Conservation (phyloP, 2,113 vertebrate genomes). For the Oncorhynchus nerka region DNA sequence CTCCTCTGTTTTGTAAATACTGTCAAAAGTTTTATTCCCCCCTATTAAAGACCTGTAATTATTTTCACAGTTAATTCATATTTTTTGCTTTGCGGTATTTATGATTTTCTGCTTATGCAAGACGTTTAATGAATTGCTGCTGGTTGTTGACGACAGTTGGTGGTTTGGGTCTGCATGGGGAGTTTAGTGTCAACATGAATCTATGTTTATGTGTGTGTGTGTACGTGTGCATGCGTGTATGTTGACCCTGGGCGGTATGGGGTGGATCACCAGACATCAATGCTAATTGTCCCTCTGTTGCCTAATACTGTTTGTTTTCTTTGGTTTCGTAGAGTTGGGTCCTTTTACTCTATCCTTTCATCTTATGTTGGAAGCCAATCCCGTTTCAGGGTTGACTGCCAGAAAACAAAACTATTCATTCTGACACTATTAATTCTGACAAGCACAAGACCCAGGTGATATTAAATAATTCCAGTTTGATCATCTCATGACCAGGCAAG, state of each 20-base stretch:
- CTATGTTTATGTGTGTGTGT: background rate
- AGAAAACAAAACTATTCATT: conserved; percentile 64
- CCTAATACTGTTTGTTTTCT: conserved; percentile 17
- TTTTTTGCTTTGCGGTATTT: conserved; percentile 32
- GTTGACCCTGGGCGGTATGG: background rate
- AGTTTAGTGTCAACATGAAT: conserved; percentile 50
- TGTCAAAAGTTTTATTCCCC: conserved; percentile 52
- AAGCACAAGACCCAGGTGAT: conserved; percentile 40
- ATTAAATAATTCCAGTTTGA: conserved; percentile 55
- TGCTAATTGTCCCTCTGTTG: background rate
- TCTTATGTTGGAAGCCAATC: conserved; percentile 60
- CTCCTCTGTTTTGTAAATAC: conserved; percentile 65
- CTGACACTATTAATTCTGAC: conserved; percentile 45
- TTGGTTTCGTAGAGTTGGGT: background rate
- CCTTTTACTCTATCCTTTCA: conserved; percentile 40
- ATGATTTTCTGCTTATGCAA: conserved; percentile 26
- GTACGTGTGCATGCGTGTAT: background rate
- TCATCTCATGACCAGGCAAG: conserved; percentile 42
- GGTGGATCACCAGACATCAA: background rate
- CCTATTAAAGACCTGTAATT: conserved; percentile 65
- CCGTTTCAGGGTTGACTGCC: conserved; percentile 52
- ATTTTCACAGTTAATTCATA: conserved; percentile 65
- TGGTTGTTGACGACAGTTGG: conserved; percentile 4
- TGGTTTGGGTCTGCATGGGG: conserved; percentile 4
- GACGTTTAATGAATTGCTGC: conserved; percentile 12